phyloP scores from a whole-genome alignment of 2,888 invertebrate species.

The Neoscelio sp. region DNA sequence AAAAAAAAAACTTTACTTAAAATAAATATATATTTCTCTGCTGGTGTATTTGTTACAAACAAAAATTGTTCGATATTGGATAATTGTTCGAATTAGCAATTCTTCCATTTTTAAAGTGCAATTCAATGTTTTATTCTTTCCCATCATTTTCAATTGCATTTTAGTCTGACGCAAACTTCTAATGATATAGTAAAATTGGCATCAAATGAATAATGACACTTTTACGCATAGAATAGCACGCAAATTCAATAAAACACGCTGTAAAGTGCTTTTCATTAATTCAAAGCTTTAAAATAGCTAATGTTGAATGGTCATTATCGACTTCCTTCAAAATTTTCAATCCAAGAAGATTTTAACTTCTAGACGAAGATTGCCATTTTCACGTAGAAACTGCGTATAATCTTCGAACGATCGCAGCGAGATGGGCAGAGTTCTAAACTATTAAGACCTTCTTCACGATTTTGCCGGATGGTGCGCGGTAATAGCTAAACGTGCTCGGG shows the following conservation, averaged over 20 bases:
- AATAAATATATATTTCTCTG: no score
- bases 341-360: slow-evolving; percentile 42
- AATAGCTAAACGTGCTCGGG: slow-evolving; percentile 66
- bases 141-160: not conserved
- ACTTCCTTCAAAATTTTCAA: slow-evolving; percentile 51
- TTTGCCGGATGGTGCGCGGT: slow-evolving; percentile 51
- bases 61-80: no score
- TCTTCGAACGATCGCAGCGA: slow-evolving; percentile 69
- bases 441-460: slow-evolving; percentile 71
- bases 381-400: slow-evolving; percentile 61
- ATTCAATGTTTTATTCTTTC: not conserved
- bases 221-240: not conserved
- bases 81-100: not conserved
- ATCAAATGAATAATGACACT: not conserved
- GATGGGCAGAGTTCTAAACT: slow-evolving; percentile 71
- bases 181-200: not conserved
- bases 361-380: slow-evolving; percentile 49
- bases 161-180: not conserved
- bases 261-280: slow-evolving; percentile 22
- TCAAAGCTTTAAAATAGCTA: slow-evolving; percentile 1
- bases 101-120: not conserved
- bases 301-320: slow-evolving; percentile 33
- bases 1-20: no score
- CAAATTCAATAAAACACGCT: not conserved
- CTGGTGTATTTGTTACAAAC: not conserved